Evolutionary conservation across 2,888 invertebrate genomes (phyloP).

Genomic region (Muscina levida): DNA sequence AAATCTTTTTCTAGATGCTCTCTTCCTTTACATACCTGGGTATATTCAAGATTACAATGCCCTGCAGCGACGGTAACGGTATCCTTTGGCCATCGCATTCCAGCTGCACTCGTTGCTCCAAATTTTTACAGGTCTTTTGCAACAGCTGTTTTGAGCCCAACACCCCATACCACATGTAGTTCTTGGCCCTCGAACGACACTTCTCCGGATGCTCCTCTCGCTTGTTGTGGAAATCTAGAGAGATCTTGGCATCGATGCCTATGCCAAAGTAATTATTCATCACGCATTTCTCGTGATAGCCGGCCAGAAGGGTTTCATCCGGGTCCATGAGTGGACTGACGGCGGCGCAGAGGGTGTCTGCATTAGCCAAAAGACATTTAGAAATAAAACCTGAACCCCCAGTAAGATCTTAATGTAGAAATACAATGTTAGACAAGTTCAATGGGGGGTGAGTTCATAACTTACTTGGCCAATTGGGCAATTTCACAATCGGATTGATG

Average conservation of each 20-base stretch:
- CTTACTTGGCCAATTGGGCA: conserved; percentile 93
- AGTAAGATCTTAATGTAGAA: conserved; percentile 52
- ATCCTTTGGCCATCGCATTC: conserved; percentile 98
- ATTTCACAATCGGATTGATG: conserved; percentile 92
- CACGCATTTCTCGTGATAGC: conserved; percentile 95
- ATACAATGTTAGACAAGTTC: background rate
- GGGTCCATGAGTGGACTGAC: conserved; percentile 97
- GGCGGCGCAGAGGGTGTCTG: conserved; percentile 96
- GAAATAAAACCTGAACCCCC: conserved; percentile 91
- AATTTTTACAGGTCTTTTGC: conserved; percentile 96
- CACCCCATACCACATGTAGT: conserved; percentile 97
- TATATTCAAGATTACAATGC: conserved; percentile 98
- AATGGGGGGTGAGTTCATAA: conserved; percentile 48
- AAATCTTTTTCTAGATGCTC: background rate
- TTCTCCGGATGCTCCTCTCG: conserved; percentile 98
- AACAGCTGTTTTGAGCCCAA: conserved; percentile 88
- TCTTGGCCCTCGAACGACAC: conserved; percentile 94
- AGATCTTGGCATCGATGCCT: conserved; percentile 98
- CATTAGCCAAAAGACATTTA: conserved; percentile 96
- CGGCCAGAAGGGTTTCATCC: conserved; percentile 92
- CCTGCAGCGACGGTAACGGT: conserved; percentile 96
- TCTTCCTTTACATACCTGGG: conserved; percentile 83
- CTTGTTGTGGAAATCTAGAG: conserved; percentile 97
- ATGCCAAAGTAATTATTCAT: conserved; percentile 99
- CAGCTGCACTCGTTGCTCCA: conserved; percentile 95